These are phyloP conservation scores for Drosophila oshimai DNA, from an alignment of 1,140 invertebrate species.

Conservation along the genomic window DNA sequence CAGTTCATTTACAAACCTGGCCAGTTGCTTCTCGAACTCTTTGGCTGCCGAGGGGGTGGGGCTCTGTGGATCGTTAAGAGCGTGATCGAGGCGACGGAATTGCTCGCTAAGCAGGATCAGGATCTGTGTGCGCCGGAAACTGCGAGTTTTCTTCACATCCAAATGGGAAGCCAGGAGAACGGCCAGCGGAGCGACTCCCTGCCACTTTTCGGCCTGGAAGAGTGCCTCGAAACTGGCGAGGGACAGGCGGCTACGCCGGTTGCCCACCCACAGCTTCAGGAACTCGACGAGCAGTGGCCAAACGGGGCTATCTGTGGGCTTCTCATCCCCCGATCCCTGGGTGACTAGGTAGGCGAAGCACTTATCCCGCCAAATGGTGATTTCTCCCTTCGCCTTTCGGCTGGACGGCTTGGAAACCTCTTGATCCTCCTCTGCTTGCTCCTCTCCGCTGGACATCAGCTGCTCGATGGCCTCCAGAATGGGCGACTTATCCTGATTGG, in stretches of 20 bases:
- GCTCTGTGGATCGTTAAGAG: slow-evolving; percentile 5
- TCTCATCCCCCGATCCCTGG: slow-evolving; percentile 7
- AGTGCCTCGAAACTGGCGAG: slow-evolving; percentile 44
- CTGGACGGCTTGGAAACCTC: not conserved
- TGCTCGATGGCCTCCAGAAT: slow-evolving; percentile 39
- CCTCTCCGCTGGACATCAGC: slow-evolving; percentile 9
- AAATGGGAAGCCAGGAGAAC: slow-evolving; percentile 3
- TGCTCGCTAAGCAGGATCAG: slow-evolving; percentile 29
- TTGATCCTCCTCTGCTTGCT: slow-evolving; percentile 3
- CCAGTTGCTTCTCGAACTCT: slow-evolving; percentile 18
- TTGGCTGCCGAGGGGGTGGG: not conserved
- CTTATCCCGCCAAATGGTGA: slow-evolving; percentile 31
- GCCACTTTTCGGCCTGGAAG: slow-evolving; percentile 25
- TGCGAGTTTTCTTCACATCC: slow-evolving; percentile 5
- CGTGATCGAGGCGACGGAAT: not conserved
- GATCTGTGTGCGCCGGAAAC: slow-evolving; percentile 36
- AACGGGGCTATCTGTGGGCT: not conserved
- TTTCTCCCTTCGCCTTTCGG: slow-evolving; percentile 6
- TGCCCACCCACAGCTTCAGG: slow-evolving; percentile 23
- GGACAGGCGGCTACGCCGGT: slow-evolving; percentile 7
- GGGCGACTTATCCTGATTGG: not conserved
- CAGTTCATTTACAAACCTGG: slow-evolving; percentile 1
- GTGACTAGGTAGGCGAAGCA: slow-evolving; percentile 42
- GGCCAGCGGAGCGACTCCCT: slow-evolving; percentile 17
- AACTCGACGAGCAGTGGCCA: slow-evolving; percentile 26